Evolutionary conservation across 2,888 invertebrate species (phyloP).

Genomic region (Xiphydria camelus): DNA sequence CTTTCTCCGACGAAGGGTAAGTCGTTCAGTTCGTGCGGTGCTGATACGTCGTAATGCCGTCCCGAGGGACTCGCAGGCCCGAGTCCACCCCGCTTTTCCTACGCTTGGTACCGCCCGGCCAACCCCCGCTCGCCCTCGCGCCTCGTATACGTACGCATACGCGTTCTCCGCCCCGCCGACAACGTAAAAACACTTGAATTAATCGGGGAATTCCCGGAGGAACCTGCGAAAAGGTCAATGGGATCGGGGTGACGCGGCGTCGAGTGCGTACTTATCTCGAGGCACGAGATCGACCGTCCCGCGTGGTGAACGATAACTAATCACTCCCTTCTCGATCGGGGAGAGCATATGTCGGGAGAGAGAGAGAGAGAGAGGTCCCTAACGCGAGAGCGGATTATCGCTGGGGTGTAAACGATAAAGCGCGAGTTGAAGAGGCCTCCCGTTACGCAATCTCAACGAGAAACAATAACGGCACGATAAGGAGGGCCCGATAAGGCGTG

Average conservation of each 20-base stretch:
- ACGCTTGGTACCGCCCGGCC: conserved; percentile 2
- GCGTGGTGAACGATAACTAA: conserved; percentile 23
- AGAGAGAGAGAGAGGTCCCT: conserved; percentile 13
- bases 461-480: no score
- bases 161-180: conserved; percentile 19
- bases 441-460: conserved; percentile 1
- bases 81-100: conserved; percentile 8
- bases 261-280: conserved; percentile 28
- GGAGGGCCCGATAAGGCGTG: no score
- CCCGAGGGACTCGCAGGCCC: conserved; percentile 37
- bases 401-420: conserved; percentile 14
- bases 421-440: not conserved
- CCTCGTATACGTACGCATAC: conserved; percentile 26
- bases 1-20: conserved; percentile 23
- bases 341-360: conserved; percentile 24
- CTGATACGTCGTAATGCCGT: conserved; percentile 55
- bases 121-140: conserved; percentile 10
- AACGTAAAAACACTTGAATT: conserved; percentile 57
- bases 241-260: conserved; percentile 26
- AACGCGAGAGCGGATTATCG: conserved; percentile 17
- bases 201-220: conserved; percentile 54
- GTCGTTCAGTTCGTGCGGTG: conserved; percentile 50
- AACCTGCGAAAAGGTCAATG: conserved; percentile 55
- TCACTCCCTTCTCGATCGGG: conserved; percentile 19
- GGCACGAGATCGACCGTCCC: conserved; percentile 14